Base-by-base conservation (phyloP, 2,113 vertebrate genomes). In the Melanocharis versteri region DNA sequence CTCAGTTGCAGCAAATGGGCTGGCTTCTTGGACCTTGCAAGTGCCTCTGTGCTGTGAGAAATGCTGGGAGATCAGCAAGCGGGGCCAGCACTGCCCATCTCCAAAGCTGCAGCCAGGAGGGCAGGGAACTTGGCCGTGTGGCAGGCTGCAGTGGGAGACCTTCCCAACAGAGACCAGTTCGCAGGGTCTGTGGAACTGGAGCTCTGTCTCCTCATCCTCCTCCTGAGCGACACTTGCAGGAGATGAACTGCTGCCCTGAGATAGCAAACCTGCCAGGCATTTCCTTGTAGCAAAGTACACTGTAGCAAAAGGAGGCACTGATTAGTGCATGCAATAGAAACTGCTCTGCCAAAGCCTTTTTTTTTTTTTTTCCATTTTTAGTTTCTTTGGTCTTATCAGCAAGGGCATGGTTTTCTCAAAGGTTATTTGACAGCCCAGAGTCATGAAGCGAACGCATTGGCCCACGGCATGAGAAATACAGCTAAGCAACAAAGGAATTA, bases 371-470 rank as follows among this genome's bases (percentile, higher is more conserved):
- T 2, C 23, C 6, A 6, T 39, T 48, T 86, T 80, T 31, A 5
- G 16, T 77, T 83, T 65, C 23, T 93, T 87, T 76, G 40, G 50
- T 50, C 75, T 97, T 88, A 92, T 85, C 95, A 51, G n/a, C 82
- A 93, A 94, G 82, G 90, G 27, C 53, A 76, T 26, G 33, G 45
- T 83, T 93, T 93, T 86, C 76, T 83, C 66, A 94, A 80, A 90
- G 76, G 68, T 44, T 72, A 31, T 83, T 94, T 93, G 70, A 40
- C 62, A 71, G 64, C 35, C 51, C 4, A 4, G 40, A 87, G 50
- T 65, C 51, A 76, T 64, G 39, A 86, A 90, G 39, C 37, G 44
- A 39, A 21, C 0, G 0, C 19, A 16, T 30, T 54, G 60, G 28
- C 19, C 56, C 39, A 37, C 3, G 5, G n/a, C 30, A 66, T 4